Evolutionary conservation across 2,888 invertebrate species (phyloP), one percentile per base, ranked within the genome.

Genomic region (Aradus depressus): DNA sequence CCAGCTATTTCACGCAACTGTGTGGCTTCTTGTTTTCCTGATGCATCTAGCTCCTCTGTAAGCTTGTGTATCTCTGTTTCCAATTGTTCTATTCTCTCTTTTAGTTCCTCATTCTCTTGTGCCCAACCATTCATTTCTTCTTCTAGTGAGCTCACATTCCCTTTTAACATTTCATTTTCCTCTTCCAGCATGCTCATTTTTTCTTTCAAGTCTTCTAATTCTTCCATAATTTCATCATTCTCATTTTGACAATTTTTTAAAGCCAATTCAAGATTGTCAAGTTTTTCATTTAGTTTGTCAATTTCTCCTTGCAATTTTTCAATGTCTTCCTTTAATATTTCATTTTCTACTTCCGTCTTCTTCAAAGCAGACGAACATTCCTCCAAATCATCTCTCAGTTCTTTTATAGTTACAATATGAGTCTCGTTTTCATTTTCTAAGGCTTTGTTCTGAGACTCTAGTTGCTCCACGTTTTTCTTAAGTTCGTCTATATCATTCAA

Each of bases 361-460:
- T 19, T 32, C 2, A 26, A 23, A n/a, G 26, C 44, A 10, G 10
- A 23, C 23, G 44, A 41, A 16, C 18, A 28, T 23, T 47, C 32
- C 16, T 34, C 41, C 26, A 52, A 26, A 2, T 37, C 16, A 6
- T 35, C 19, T 19, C 42, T 21, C 10, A 55, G 32, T 2, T 32
- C 45, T 19, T 34, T 31, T 14, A 51, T 21, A 31, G 37, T 25
- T 28, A 4, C n/a, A 5, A 22, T 39, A 8, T 35, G 14, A 22
- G 38, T 34, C 12, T 41, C 47, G 10, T 35, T 47, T 47, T 54
- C 47, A 18, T 42, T 53, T 16, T 34, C 45, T 16, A 51, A 35
- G 23, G 50, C 42, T 16, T 42, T 35, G 32, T 53, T 43, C 4
- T 22, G 26, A 10, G 47, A 38, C 18, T 35, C 25, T 4, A 18